Evolutionary conservation across 2,113 vertebrate genomes (phyloP), one percentile per base, ranked within the genome.

Genomic region (Grammomys dolichurus): DNA sequence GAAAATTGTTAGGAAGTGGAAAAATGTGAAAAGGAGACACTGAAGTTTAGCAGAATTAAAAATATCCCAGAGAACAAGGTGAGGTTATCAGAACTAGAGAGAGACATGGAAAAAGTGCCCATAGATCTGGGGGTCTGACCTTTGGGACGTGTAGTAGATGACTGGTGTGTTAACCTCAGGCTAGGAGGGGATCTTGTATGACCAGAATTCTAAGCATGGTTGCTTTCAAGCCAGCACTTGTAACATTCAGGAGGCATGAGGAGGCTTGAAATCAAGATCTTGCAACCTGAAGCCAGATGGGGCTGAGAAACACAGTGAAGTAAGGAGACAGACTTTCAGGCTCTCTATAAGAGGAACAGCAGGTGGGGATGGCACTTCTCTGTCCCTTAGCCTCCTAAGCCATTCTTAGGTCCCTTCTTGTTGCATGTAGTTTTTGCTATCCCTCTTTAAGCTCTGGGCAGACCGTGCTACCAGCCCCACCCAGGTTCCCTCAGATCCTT

Each of bases 211-310:
- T n/a, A 48, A 28, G 54, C 0, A 19, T 6, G 56, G 26, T 12
- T 17, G 17, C 76, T 85, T 0, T 9, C 0, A 1, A 60, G n/a
- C 84, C 31, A 51, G 24, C 7, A 4, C 51, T 5, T 11, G 63
- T 0, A 3, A 43, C n/a, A 26, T n/a, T 13, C 4, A 20, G 69
- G 46, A 51, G 0, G 24, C 5, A 12, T 11, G 24, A 3, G 7
- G 31, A 75, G 60, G 69, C 81, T 43, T 22, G 17, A 78, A 87
- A 67, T 3, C 2, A 28, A 3, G 13, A 51, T 46, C 7, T 7
- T 67, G 77, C 56, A 33, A 33, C 11, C 51, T 0, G 19, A 86
- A 90, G 40, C 8, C 26, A 17, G 5, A 11, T 6, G 22, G 17
- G 76, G 40, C 67, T 11, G 1, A 24, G 3, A 13, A 6, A 7